These are phyloP conservation scores for Mellivora capensis DNA, from an alignment of 2,113 vertebrate genomes.

Conservation along the genomic window DNA sequence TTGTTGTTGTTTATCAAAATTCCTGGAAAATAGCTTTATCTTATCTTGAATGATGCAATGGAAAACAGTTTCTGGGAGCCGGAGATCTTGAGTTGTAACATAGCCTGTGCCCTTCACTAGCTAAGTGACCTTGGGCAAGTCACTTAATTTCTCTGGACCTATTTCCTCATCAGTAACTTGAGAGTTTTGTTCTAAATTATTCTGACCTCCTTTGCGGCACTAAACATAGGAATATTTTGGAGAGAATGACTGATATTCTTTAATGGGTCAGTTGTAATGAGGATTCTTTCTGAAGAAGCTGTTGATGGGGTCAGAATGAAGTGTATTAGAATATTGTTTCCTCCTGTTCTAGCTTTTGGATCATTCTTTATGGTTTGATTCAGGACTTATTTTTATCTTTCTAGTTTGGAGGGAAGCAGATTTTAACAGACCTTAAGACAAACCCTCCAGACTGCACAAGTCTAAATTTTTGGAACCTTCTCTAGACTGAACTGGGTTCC, in stretches of 20 bases:
- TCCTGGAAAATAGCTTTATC: conserved; percentile 40
- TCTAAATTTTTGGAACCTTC: background rate
- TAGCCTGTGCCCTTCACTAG: conserved; percentile 10
- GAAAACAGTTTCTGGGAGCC: conserved; percentile 47
- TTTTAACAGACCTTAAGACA: background rate
- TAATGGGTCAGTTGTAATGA: conserved; percentile 49
- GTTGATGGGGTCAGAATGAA: background rate
- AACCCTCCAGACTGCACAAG: background rate
- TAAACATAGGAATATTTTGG: conserved; percentile 56
- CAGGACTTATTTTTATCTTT: background rate
- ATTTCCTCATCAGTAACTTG: conserved; percentile 44
- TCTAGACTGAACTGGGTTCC: background rate
- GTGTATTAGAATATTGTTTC: background rate
- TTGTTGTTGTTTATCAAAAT: conserved; percentile 31
- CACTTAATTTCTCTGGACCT: conserved; percentile 27
- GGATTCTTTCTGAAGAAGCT: conserved; percentile 6
- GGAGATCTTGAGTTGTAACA: background rate
- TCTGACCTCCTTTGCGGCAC: conserved; percentile 43
- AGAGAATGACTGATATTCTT: conserved; percentile 21
- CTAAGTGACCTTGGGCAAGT: conserved; percentile 50
- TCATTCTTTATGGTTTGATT: background rate
- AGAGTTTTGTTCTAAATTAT: conserved; percentile 55
- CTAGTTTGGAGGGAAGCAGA: background rate
- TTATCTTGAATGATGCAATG: conserved; percentile 67
- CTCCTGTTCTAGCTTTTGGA: background rate